Evolutionary conservation across 2,113 vertebrate species (phyloP), one percentile per base, ranked within the genome.

Genomic region (Tenrec ecaudatus): DNA sequence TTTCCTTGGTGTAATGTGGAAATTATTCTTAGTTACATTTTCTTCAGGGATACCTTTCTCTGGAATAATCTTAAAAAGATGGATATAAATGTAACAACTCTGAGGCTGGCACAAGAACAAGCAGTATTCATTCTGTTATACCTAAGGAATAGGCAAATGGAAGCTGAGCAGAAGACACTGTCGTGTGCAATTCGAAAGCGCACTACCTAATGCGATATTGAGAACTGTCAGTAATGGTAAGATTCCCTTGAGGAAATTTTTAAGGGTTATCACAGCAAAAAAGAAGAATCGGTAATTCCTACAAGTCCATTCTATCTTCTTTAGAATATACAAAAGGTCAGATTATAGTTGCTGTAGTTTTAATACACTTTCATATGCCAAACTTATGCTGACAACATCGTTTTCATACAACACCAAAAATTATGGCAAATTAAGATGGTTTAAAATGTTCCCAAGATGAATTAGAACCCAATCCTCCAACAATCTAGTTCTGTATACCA

Each of bases 171-270:
- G 43, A 10, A 10, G 43, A 47, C 43, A 47, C 43, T 47, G 43
- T 77, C 33, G 47, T 81, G 29, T 47, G 8, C 5, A 43, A 75
- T 69, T 73, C 0, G 79, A 69, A 78, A 11, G 3, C 4, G 8
- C 10, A 71, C 8, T 47, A 10, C 23, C 2, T n/a, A 47, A 17
- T 25, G 12, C 82, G 86, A 80, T 73, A 36, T 2, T 75, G 29
- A 75, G 9, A 77, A 27, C 15, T 4, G n/a, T 17, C n/a, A 31
- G 23, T 15, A 71, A 16, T 2, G 17, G 6, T 79, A 19, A 7
- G 78, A 89, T 80, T 66, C 6, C 75, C 78, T 81, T 25, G 47
- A 69, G 29, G 25, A 77, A 91, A 87, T 86, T 5, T 60, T 68
- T 75, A 77, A 47, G 19, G 31, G 25, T 89, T 77, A 25, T 75